These are phyloP conservation scores for Nasonovia ribisnigri DNA, from an alignment of 2,888 invertebrate species.

Conservation along the genomic window DNA sequence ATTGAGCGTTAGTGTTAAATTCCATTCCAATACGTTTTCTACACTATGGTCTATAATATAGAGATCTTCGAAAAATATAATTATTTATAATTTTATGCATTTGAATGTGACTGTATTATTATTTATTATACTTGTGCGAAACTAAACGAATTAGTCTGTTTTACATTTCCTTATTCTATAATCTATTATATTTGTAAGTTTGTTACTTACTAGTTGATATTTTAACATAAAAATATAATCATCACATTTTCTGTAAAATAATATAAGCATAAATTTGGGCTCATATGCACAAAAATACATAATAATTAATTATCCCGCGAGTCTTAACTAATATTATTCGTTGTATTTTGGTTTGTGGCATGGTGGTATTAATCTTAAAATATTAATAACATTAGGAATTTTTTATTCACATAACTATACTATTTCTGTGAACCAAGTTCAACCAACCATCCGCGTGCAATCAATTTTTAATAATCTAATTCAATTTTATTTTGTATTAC, in stretches of 20 bases:
- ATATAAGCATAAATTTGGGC: not conserved
- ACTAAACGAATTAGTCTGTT: not conserved
- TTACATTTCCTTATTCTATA: not conserved
- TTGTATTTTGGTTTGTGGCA: not conserved
- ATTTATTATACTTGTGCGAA: not conserved
- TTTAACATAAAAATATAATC: not conserved
- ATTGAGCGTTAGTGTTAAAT: not conserved
- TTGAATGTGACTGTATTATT: not conserved
- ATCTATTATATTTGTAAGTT: not conserved
- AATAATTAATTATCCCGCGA: not conserved
- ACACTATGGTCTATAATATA: too few relatives aligned
- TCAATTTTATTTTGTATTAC: slow-evolving; percentile 14
- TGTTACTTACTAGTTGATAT: not conserved
- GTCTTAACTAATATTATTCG: not conserved
- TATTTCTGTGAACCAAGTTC: not conserved
- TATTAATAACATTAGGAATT: not conserved
- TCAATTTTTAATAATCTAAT: not conserved
- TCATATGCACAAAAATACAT: not conserved
- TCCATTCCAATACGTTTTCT: not conserved
- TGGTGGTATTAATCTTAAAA: not conserved
- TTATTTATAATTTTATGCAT: not conserved
- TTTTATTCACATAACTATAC: not conserved
- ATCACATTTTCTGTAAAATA: not conserved
- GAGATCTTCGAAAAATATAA: not conserved
- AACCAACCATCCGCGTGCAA: not conserved